phyloP scores from a whole-genome alignment of 1,140 invertebrate genomes.

The Drosophila bipectinata region DNA sequence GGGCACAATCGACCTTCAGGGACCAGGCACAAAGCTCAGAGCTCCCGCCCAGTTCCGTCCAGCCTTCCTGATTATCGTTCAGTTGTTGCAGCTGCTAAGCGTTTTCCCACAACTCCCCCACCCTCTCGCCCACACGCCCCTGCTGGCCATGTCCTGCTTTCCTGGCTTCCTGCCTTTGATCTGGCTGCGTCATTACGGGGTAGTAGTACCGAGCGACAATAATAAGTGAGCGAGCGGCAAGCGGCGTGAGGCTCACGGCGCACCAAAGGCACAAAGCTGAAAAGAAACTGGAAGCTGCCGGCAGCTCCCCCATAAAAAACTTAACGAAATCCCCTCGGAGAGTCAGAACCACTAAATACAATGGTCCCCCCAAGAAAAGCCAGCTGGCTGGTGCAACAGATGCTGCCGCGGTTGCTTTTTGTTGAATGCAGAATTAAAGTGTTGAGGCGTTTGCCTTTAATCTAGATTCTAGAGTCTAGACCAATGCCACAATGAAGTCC shows the following conservation, averaged over 20 bases:
- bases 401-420: slow-evolving; percentile 46
- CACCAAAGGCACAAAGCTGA: slow-evolving; percentile 63
- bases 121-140: background rate
- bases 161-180: slow-evolving; percentile 66
- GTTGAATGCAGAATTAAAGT: slow-evolving; percentile 53
- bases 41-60: slow-evolving; percentile 9
- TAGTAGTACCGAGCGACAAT: slow-evolving; percentile 40
- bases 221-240: slow-evolving; percentile 48
- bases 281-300: slow-evolving; percentile 35
- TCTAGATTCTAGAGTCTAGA: background rate
- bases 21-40: slow-evolving; percentile 41
- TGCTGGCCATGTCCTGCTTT: background rate
- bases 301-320: slow-evolving; percentile 42
- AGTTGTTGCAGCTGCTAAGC: slow-evolving; percentile 52
- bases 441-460: slow-evolving; percentile 23
- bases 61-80: slow-evolving; percentile 58
- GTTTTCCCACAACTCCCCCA: slow-evolving; percentile 12
- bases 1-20: slow-evolving; percentile 68
- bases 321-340: slow-evolving; percentile 44
- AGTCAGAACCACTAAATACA: slow-evolving; percentile 59
- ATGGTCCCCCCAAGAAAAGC: slow-evolving; percentile 59
- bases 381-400: slow-evolving; percentile 64
- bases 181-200: slow-evolving; percentile 58
- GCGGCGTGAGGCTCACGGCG: slow-evolving; percentile 10
- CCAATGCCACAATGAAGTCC: background rate